Percentiles rank a stretch among this genome's conserved stretches.
phyloP scores from a whole-genome alignment of 2,888 invertebrate species.

The Cantharis rufa region DNA sequence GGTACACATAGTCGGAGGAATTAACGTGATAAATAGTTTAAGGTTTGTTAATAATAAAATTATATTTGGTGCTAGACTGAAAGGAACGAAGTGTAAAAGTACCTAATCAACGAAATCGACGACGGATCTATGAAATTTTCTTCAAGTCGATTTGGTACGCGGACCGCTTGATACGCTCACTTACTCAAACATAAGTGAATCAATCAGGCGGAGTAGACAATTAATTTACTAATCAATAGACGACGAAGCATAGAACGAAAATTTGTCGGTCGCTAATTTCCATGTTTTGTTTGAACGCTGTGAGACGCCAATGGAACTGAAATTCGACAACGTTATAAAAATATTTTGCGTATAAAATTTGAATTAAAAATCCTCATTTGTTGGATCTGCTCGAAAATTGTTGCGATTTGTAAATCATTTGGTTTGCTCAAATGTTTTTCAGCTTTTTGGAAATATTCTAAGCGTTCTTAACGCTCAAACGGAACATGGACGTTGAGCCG shows the following conservation, averaged over 20 bases:
- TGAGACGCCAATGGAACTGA: background rate
- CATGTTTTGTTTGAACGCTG: background rate
- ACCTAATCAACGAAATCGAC: background rate
- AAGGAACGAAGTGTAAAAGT: background rate
- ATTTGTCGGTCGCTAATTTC: too few species aligned
- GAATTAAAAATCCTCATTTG: too few species aligned
- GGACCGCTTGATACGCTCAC: background rate
- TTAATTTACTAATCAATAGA: too few species aligned
- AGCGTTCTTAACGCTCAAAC: too few species aligned
- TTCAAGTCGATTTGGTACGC: background rate
- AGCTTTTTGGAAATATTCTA: too few species aligned
- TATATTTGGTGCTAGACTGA: slow-evolving; percentile 28
- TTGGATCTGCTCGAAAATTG: too few species aligned
- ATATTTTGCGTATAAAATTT: too few species aligned
- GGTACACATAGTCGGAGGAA: background rate
- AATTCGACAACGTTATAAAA: background rate
- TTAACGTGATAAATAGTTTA: slow-evolving; percentile 26
- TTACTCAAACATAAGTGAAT: background rate
- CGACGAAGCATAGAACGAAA: too few species aligned
- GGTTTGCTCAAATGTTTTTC: too few species aligned
- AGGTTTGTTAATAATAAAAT: slow-evolving; percentile 23
- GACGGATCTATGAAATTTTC: background rate
- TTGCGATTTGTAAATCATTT: too few species aligned
- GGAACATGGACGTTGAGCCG: too few species aligned
- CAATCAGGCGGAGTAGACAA: too few species aligned